phyloP scores from a whole-genome alignment of 2,797 vertebrate species.

The Aphelocoma californica region DNA sequence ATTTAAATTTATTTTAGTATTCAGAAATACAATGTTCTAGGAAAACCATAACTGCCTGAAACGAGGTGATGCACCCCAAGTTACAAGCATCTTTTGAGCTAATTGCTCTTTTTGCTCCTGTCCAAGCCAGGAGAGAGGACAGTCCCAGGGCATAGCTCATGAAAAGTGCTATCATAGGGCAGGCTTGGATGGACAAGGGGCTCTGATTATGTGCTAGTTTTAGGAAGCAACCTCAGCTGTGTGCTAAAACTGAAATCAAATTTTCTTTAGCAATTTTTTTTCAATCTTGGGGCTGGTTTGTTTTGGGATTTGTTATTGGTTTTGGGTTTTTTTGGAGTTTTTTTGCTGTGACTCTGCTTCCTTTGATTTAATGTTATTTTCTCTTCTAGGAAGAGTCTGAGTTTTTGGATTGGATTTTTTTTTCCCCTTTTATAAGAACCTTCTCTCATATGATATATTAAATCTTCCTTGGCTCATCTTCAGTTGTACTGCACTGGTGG shows the following conservation, averaged over 20 bases:
- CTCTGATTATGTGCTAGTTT: neutral
- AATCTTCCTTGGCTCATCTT: neutral
- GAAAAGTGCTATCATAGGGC: neutral
- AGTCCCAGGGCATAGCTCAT: neutral
- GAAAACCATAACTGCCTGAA: neutral
- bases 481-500: neutral
- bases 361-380: neutral
- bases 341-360: neutral
- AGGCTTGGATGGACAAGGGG: neutral
- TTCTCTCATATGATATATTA: neutral
- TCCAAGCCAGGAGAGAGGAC: neutral
- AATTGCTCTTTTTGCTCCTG: neutral
- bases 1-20: neutral
- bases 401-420: neutral
- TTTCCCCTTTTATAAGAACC: neutral
- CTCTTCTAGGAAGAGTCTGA: neutral
- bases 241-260: neutral
- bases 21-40: neutral
- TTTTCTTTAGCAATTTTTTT: neutral
- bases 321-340: neutral
- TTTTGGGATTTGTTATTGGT: neutral
- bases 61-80: rapidly evolving
- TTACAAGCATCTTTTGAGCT: neutral
- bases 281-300: neutral
- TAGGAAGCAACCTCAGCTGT: neutral